A percentile compares a stretch with the other conserved stretches of the same genome.
phyloP scores from a whole-genome alignment of 2,113 vertebrate genomes.

The Plotosus lineatus region DNA sequence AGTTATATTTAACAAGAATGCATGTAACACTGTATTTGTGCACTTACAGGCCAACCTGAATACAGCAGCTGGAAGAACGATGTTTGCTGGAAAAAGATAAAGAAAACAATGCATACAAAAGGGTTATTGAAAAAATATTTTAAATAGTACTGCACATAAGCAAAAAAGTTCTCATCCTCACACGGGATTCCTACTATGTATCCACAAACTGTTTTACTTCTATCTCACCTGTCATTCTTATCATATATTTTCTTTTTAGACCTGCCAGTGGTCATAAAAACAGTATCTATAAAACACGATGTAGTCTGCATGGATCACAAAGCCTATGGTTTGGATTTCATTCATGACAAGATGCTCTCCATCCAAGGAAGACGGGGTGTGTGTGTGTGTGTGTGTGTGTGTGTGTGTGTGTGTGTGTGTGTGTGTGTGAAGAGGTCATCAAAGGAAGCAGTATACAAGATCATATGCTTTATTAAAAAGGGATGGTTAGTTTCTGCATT shows the following conservation, averaged over 20 bases:
- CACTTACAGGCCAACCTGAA: constrained; percentile 87
- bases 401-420: too few species aligned
- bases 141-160: not conserved
- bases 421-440: too few species aligned
- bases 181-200: too few species aligned
- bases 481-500: not conserved
- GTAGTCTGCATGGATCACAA: constrained; percentile 12
- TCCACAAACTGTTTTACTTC: not conserved
- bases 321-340: not conserved
- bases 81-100: constrained; percentile 71
- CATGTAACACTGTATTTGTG: not conserved
- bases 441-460: not conserved
- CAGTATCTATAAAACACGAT: not conserved
- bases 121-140: not conserved
- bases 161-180: not conserved
- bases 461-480: not conserved
- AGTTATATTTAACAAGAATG: not conserved
- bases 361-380: too few species aligned
- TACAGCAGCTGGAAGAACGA: constrained; percentile 81
- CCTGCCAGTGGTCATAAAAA: not conserved
- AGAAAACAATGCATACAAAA: not conserved
- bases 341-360: not conserved
- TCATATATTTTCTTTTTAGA: not conserved
- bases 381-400: too few species aligned
- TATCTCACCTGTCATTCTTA: not conserved